Base-by-base conservation (phyloP, 2,888 invertebrate genomes). In the Dascillus cervinus region DNA sequence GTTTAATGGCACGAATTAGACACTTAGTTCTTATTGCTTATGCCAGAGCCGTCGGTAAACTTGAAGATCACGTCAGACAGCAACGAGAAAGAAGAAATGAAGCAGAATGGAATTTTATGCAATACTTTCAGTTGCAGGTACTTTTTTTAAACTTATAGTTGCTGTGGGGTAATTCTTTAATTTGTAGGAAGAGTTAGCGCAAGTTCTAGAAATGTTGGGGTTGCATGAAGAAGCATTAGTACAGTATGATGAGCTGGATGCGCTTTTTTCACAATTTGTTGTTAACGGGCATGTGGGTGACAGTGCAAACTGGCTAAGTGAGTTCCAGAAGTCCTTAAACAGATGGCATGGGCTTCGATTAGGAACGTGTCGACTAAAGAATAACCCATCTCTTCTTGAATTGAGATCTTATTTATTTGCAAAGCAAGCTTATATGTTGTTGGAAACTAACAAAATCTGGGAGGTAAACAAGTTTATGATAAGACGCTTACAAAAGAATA, bases 171-270 rank as follows among this genome's bases (percentile, higher is more conserved):
- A 17, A 17, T 17, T 17, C 13, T 27, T 19, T 26, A 15, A 25
- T 24, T 68, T 70, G 32, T 73, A 94, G 82, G 95, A 96, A 69
- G 92, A 96, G 69, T 71, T 96, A 48, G 95, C 94, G 35, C 87
- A 95, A 66, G 88, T 91, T 43, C 74, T 92, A 52, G 90, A 95
- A 72, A 92, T 92, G 84, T 68, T 96, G 44, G 90, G 90, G 34
- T 71, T 96, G 43, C 82, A 87, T 56, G 91, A 94, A 46, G 95
- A 96, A 67, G 90, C 95, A 8, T 69, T 96, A 46, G 87, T 96
- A 32, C 96, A 96, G 58, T 97, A 95, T 62, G 96, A 96, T 61
- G 96, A 96, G 67, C 70, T 97, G 55, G 95, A 96, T 69, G 95
- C 94, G 27, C 74, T 96, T 47, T 94, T 96, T 64, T 91, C 94